Evolutionary conservation across 1,140 invertebrate species (phyloP), one percentile per base, ranked within the genome.

Genomic region (Homalodisca vitripennis): DNA sequence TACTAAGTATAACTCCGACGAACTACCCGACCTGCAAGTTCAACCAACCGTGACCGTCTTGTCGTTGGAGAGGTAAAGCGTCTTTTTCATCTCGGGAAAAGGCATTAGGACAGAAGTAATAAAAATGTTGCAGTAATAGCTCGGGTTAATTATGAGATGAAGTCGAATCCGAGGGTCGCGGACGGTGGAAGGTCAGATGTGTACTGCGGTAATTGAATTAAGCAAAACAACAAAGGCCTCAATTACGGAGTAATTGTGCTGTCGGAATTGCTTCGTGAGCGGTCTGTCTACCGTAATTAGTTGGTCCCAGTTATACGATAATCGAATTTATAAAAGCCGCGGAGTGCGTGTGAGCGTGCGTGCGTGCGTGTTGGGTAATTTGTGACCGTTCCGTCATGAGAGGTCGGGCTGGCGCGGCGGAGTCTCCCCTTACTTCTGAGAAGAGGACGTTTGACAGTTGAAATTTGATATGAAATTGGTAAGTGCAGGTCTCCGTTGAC

Each of bases 201-300:
- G 55, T 60, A 60, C 55, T 27, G 6, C 55, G 24, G 55, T 60
- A 60, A 60, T 60, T 60, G 55, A 60, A 60, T 60, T 60, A 60
- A 60, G 55, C 55, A 60, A 60, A 60, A 60, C 55, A 60, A 60
- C 55, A 60, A 60, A 60, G 48, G 55, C 55, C 26, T 22, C 55
- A 13, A 60, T 60, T 60, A 60, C 55, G 27, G 22, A 13, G 55
- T 60, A 60, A 60, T 60, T 60, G 55, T 60, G 55, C n/a, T 24
- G 55, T 41, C 34, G 55, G 55, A 60, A 60, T 60, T 60, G 29
- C 55, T 60, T 60, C 26, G 55, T 60, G 55, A 6, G 55, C 26
- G 26, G 55, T 29, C 55, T 26, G 55, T 2, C 55, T 60, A 26
- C 22, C 26, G 55, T 60, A n/a, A 41, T 41, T 41, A 41, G 34